These are phyloP conservation scores for Cotesia typhae DNA, from an alignment of 1,140 invertebrate genomes.

Conservation along the genomic window DNA sequence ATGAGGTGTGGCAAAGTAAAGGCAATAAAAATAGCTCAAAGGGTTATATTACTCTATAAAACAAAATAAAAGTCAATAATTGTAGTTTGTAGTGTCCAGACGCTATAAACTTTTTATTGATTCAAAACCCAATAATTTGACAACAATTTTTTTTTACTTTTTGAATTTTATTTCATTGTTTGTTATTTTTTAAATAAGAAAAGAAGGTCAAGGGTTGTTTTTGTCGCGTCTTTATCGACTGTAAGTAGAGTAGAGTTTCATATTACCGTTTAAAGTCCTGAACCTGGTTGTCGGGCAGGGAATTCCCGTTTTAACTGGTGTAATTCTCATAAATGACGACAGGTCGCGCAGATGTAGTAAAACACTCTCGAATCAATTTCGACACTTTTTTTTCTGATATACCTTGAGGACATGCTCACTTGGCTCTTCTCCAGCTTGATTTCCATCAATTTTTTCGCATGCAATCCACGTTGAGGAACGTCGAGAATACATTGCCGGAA, in stretches of 20 bases:
- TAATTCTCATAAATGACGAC: not conserved
- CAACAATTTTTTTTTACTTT: not conserved
- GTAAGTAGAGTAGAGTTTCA: constrained; percentile 3
- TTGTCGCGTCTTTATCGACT: not conserved
- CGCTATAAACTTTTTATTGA: not conserved
- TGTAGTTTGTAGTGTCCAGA: not conserved
- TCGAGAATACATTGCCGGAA: constrained; percentile 9
- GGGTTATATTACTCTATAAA: not conserved
- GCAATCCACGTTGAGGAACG: constrained; percentile 22
- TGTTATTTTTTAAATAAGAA: not conserved
- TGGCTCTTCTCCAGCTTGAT: constrained; percentile 22
- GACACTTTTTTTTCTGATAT: not conserved
- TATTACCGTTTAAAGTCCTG: not conserved
- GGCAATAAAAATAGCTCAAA: constrained; percentile 1
- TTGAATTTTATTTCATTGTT: not conserved
- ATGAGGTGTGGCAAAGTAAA: too few species aligned
- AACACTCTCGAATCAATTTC: not conserved
- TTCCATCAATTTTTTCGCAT: constrained; percentile 25
- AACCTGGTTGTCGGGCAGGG: not conserved
- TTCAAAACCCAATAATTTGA: not conserved
- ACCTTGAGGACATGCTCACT: not conserved
- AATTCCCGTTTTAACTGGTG: not conserved
- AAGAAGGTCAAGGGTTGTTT: not conserved
- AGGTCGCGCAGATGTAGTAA: not conserved
- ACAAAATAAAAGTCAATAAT: not conserved